A percentile compares a stretch with the other conserved stretches of the same genome.
These are phyloP conservation scores for Turritopsis rubra DNA, from an alignment of 30 jellyfish, hydroid and myxozoan genomes.

Conservation along the genomic window DNA sequence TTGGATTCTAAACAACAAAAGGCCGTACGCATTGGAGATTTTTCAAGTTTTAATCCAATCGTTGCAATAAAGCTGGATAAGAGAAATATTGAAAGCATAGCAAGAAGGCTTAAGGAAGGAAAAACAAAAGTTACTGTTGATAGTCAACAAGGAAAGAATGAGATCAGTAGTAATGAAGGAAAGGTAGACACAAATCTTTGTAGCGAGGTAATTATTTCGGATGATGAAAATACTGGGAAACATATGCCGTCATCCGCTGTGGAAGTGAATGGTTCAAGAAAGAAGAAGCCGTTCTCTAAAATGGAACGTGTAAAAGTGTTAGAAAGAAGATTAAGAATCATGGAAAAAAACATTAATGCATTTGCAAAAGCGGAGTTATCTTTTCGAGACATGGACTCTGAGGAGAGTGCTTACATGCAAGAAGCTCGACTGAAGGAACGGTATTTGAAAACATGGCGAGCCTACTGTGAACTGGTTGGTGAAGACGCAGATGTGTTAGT, in stretches of 20 bases:
- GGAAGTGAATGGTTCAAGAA: not conserved
- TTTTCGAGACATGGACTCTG: slow-evolving; percentile 70
- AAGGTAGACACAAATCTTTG: not conserved
- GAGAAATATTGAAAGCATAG: not conserved
- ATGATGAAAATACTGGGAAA: not conserved
- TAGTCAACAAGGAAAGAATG: not conserved
- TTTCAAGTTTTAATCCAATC: not conserved
- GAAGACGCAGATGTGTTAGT: slow-evolving; percentile 18
- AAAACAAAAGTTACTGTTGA: not conserved
- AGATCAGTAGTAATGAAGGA: not conserved
- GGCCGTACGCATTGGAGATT: not conserved
- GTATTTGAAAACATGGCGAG: slow-evolving; percentile 28
- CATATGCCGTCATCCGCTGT: not conserved
- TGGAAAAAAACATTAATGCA: slow-evolving; percentile 49
- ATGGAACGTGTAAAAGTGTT: slow-evolving; percentile 20
- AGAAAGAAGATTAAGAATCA: slow-evolving; percentile 34
- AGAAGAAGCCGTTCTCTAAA: not conserved
- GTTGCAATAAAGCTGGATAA: not conserved
- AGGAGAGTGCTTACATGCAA: slow-evolving; percentile 55
- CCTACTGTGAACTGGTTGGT: slow-evolving; percentile 53
- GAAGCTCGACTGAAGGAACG: slow-evolving; percentile 68
- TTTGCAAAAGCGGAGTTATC: slow-evolving; percentile 56
- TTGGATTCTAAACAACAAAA: not conserved
- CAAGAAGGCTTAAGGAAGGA: not conserved
- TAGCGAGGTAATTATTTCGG: not conserved